Percentiles rank a stretch among this genome's conserved stretches.
These are phyloP conservation scores for Myotis planiceps DNA, from an alignment of 2,797 vertebrate genomes.

Conservation along the genomic window DNA sequence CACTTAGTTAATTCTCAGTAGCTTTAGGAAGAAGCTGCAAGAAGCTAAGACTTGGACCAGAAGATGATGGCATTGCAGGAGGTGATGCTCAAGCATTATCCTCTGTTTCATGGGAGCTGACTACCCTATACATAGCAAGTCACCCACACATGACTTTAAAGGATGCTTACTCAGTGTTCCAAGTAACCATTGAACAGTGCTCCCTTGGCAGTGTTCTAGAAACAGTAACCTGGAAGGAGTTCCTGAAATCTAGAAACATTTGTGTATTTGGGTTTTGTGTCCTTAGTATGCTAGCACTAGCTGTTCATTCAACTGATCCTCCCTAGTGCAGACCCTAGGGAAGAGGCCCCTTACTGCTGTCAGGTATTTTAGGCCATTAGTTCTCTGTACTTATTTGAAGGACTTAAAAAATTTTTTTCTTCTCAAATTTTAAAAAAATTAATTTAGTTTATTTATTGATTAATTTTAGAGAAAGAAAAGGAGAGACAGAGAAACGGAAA, in stretches of 20 bases:
- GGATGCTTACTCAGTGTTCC: background rate
- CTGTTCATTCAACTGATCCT: background rate
- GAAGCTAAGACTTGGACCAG: background rate
- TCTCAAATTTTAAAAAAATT: background rate
- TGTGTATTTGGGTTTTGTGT: background rate
- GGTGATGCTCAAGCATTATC: background rate
- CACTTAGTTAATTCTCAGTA: conserved; percentile 14
- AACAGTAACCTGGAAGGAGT: background rate
- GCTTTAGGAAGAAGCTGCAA: background rate
- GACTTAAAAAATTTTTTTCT: background rate
- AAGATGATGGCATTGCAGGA: background rate
- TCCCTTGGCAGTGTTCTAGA: background rate
- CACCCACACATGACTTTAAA: background rate
- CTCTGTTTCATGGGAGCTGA: background rate
- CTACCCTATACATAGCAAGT: accelerated
- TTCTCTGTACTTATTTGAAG: background rate
- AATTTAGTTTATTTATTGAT: too few relatives aligned
- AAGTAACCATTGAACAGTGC: background rate
- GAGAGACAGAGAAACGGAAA: background rate
- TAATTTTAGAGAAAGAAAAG: background rate
- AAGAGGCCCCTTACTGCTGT: accelerated
- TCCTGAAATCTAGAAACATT: background rate
- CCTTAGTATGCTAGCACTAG: background rate
- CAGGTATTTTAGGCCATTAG: background rate
- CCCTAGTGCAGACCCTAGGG: accelerated